Evolutionary conservation across 2,113 vertebrate genomes (phyloP).

Genomic region (Malurus cyaneus): DNA sequence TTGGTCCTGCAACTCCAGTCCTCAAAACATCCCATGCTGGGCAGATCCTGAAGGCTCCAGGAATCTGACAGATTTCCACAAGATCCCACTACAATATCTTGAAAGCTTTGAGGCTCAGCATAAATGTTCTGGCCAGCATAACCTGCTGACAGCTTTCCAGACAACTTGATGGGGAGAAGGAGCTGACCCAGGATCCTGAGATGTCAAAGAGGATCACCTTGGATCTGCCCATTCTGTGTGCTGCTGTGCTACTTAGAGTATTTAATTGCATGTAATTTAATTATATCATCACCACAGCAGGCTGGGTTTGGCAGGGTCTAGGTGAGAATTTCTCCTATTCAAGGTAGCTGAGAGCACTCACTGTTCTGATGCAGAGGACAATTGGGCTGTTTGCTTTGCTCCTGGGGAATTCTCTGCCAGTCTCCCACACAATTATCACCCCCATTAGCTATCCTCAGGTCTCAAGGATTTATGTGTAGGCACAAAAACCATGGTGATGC

Average conservation of each 20-base stretch:
- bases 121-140: neutral
- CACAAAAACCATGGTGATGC: neutral
- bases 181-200: neutral
- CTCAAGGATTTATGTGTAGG: neutral
- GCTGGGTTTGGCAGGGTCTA: neutral
- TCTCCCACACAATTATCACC: neutral
- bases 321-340: neutral
- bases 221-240: neutral
- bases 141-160: neutral
- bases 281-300: neutral
- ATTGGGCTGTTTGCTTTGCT: neutral
- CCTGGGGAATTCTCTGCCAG: neutral
- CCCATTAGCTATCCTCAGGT: neutral
- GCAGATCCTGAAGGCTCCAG: neutral
- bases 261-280: neutral
- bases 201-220: neutral
- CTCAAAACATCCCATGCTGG: neutral
- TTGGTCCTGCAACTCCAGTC: neutral
- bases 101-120: neutral
- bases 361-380: neutral
- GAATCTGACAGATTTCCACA: neutral
- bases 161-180: neutral
- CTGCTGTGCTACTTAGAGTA: neutral
- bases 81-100: fast-evolving
- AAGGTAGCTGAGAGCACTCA: neutral